Evolutionary conservation across 2,888 invertebrate genomes (phyloP).

Genomic region (Heliconius cydno): DNA sequence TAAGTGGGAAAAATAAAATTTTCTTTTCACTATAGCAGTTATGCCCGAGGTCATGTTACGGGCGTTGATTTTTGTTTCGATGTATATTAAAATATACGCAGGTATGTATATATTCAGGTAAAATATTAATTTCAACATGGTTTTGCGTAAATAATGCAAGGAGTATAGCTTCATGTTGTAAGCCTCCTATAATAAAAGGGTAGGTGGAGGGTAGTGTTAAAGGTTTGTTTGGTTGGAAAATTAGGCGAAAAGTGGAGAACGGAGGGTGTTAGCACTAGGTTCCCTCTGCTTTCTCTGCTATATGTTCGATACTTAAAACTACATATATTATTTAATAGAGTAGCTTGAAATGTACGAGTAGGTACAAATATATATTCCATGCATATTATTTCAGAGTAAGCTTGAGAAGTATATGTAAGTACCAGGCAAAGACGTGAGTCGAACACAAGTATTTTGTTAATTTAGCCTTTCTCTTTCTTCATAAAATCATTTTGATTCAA

Average conservation of each 20-base stretch:
- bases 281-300: background rate
- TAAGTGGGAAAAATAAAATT: constrained; percentile 17
- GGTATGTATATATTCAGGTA: constrained; percentile 23
- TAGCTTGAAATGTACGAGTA: too few relatives aligned
- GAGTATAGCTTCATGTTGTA: too few relatives aligned
- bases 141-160: too few relatives aligned
- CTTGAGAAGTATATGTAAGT: too few relatives aligned
- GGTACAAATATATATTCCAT: too few relatives aligned
- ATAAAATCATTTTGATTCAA: background rate
- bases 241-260: too few relatives aligned
- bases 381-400: too few relatives aligned
- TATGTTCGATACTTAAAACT: too few relatives aligned
- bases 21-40: background rate
- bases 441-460: background rate
- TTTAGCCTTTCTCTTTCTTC: background rate
- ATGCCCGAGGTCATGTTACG: constrained; percentile 27
- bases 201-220: too few relatives aligned
- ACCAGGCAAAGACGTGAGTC: background rate
- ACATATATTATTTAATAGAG: too few relatives aligned
- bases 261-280: background rate
- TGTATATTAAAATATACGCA: constrained; percentile 25
- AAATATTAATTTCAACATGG: background rate
- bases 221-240: too few relatives aligned
- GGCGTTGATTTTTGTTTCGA: constrained; percentile 10
- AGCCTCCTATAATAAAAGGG: too few relatives aligned